Evolutionary conservation across 2,113 vertebrate genomes (phyloP).

Genomic region (Nettapus auritus): DNA sequence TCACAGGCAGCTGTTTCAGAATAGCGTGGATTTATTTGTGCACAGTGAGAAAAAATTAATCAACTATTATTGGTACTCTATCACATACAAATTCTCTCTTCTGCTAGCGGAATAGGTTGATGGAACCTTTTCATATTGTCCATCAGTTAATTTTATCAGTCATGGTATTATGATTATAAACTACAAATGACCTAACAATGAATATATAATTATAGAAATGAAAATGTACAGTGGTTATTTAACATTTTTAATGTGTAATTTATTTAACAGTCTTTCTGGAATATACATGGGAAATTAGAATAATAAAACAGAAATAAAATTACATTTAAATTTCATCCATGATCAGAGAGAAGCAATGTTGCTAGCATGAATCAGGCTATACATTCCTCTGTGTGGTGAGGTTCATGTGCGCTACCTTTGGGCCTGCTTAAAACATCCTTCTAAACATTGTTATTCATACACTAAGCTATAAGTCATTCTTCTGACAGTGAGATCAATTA

Average conservation of each 20-base stretch:
- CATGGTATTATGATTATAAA: constrained; percentile 44
- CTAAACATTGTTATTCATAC: neutral
- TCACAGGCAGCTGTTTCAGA: neutral
- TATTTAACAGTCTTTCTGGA: constrained; percentile 24
- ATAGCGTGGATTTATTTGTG: constrained; percentile 20
- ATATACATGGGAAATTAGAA: constrained; percentile 18
- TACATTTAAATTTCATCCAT: neutral
- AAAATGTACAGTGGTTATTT: constrained; percentile 36
- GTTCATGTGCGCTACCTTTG: neutral
- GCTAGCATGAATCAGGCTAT: neutral
- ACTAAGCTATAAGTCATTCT: neutral
- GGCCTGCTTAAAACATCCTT: neutral
- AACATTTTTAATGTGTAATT: constrained; percentile 40
- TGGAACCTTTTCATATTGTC: constrained; percentile 42
- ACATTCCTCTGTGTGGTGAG: neutral
- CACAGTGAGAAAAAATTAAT: constrained; percentile 42
- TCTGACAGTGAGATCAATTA: neutral
- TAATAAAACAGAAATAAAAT: constrained; percentile 38
- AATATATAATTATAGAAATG: constrained; percentile 53
- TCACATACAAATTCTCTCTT: constrained; percentile 17
- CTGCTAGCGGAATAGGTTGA: constrained; percentile 20
- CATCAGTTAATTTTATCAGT: constrained; percentile 63
- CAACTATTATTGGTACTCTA: neutral
- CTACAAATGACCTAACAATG: constrained; percentile 46
- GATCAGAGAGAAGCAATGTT: neutral